phyloP scores from a whole-genome alignment of 2,113 vertebrate genomes.

The Rhizomys pruinosus region DNA sequence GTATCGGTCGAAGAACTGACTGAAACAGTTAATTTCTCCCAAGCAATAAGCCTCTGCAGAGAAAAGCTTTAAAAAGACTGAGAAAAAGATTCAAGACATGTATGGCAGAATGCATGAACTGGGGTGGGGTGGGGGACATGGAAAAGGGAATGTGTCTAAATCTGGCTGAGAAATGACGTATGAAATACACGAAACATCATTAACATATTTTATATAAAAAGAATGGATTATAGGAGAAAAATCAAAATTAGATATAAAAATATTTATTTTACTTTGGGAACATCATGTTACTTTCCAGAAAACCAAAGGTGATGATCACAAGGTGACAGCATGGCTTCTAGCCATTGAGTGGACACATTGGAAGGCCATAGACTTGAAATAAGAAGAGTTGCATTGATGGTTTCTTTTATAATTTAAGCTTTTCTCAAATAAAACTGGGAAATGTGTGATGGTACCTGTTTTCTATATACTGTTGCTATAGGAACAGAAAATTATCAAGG shows the following conservation, averaged over 20 bases:
- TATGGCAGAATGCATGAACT: no score
- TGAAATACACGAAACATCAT: no score
- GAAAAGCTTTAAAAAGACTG: no score
- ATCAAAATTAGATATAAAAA: neutral
- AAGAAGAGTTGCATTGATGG: neutral
- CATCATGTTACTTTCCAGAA: slow-evolving; percentile 18
- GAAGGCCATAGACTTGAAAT: neutral
- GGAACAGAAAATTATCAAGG: neutral
- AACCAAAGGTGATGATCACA: neutral
- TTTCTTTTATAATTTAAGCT: slow-evolving; percentile 22
- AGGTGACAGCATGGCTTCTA: neutral
- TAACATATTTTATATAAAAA: no score
- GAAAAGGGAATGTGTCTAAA: no score
- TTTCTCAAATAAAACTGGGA: neutral
- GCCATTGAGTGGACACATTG: neutral
- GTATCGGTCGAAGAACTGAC: no score
- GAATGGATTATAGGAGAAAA: neutral
- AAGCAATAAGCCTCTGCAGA: no score
- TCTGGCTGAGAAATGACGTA: no score
- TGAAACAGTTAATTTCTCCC: no score
- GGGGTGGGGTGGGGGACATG: no score
- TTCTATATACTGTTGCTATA: neutral
- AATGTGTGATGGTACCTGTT: neutral
- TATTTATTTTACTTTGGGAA: slow-evolving; percentile 16
- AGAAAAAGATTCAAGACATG: no score